These are phyloP conservation scores for Polypedilum pembai DNA, from an alignment of 1,140 invertebrate species.

Conservation along the genomic window DNA sequence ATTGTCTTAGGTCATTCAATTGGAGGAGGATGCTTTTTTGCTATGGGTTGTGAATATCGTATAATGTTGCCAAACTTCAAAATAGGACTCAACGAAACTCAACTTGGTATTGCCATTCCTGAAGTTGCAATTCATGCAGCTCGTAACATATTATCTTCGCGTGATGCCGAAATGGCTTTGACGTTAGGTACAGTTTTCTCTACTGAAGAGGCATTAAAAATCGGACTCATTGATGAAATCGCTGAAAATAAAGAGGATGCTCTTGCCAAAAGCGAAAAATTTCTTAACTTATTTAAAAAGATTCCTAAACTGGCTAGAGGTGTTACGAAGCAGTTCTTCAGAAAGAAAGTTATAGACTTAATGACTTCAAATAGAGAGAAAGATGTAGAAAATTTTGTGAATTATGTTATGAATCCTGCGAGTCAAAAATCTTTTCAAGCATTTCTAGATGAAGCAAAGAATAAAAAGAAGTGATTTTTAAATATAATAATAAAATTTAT, in stretches of 20 bases:
- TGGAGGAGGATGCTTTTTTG: slow-evolving; percentile 74
- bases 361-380: slow-evolving; percentile 50
- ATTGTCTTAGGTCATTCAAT: slow-evolving; percentile 52
- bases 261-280: slow-evolving; percentile 56
- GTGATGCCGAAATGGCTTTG: slow-evolving; percentile 66
- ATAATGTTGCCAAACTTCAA: slow-evolving; percentile 66
- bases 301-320: slow-evolving; percentile 54
- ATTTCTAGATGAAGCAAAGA: slow-evolving; percentile 46
- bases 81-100: slow-evolving; percentile 73
- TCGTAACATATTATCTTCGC: slow-evolving; percentile 40
- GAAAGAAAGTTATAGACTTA: slow-evolving; percentile 47
- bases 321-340: slow-evolving; percentile 54
- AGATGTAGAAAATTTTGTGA: slow-evolving; percentile 52
- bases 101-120: slow-evolving; percentile 65
- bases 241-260: slow-evolving; percentile 61
- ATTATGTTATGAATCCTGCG: slow-evolving; percentile 47
- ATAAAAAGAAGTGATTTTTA: neutral
- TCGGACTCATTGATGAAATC: slow-evolving; percentile 67
- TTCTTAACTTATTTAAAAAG: slow-evolving; percentile 54
- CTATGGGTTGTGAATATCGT: slow-evolving; percentile 75
- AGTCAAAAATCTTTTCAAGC: slow-evolving; percentile 55
- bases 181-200: slow-evolving; percentile 63
- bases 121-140: slow-evolving; percentile 60
- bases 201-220: slow-evolving; percentile 64
- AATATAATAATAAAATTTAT: too few relatives aligned